Base-by-base conservation (phyloP, 2,888 invertebrate species). In the Apamea anceps region DNA sequence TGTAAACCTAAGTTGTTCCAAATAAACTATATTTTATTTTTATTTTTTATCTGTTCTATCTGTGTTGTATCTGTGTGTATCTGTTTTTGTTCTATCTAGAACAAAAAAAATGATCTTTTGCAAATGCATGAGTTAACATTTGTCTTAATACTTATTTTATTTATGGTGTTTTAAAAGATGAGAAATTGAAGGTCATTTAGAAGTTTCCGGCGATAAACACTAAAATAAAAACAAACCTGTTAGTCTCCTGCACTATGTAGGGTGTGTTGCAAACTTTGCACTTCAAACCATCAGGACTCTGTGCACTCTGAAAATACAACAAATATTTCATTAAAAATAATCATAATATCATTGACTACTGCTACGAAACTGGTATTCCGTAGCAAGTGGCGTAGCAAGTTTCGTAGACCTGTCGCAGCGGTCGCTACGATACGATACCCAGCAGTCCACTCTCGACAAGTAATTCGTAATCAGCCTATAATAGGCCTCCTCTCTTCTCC, bases 191-290 rank as follows among this genome's bases (percentile, higher is more conserved):
- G 57, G 57, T 25, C 2, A 10, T 57, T 57, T 25, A 57, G 25
- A n/a, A 60, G n/a, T 60, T n/a, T 13, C n/a, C 5, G n/a, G n/a
- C 28, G 13, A 62, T 13, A 28, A 57, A 28, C 13, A 62, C 6
- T 62, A 28, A 21, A 32, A 65, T 21, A 37, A 32, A 65, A 65
- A 37, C 72, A 18, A 82, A 97, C 97, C 98, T 97, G 90, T 97
- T 98, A 2, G 98, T 98, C 90, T 98, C 98, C 93, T 98, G 98
- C 63, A 98, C 98, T 89, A 98, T 98, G 95, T 99, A 99, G 2
- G 98, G 98, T 71, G 98, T 98, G 87, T 98, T 98, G 96, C 99
- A 99, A 1, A 99, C 99, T 94, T 99, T 98, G 95, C 99, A 99
- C 78, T 98, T 97, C 54, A 98, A 94, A 63, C 97, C 97, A 87